phyloP scores from a whole-genome alignment of 2,797 vertebrate species.

The Phataginus tricuspis region DNA sequence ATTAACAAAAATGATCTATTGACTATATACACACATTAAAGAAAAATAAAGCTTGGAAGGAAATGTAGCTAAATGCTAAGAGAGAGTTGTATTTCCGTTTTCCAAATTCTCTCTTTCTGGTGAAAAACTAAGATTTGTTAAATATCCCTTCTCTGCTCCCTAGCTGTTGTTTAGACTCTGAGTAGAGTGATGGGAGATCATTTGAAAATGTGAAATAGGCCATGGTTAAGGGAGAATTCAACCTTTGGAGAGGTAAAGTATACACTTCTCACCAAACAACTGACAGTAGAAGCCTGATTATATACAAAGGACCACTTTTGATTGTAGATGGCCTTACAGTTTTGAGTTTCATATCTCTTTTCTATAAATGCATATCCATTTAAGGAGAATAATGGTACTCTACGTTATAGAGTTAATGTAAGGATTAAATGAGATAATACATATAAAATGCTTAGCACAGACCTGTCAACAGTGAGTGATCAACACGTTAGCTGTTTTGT shows the following conservation, averaged over 20 bases:
- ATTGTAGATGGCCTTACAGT: neutral
- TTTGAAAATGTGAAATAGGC: neutral
- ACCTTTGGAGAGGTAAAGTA: neutral
- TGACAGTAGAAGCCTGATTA: neutral
- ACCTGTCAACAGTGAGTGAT: neutral
- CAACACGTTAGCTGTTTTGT: neutral
- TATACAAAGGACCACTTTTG: neutral
- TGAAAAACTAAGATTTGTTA: neutral
- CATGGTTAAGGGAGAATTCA: neutral
- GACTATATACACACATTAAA: neutral
- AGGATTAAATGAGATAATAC: neutral
- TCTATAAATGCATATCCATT: neutral
- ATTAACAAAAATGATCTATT: neutral
- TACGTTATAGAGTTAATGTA: neutral
- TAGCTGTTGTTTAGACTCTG: neutral
- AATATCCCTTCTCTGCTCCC: neutral
- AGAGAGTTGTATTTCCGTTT: neutral
- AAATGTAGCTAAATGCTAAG: neutral
- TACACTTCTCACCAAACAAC: neutral
- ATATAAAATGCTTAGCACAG: neutral
- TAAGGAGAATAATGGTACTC: neutral
- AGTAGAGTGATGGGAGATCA: neutral
- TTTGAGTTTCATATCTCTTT: neutral
- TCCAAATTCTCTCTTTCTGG: neutral
- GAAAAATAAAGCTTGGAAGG: neutral